Conservation (phyloP, 2,113 vertebrate genomes). For the Dasyurus viverrinus region DNA sequence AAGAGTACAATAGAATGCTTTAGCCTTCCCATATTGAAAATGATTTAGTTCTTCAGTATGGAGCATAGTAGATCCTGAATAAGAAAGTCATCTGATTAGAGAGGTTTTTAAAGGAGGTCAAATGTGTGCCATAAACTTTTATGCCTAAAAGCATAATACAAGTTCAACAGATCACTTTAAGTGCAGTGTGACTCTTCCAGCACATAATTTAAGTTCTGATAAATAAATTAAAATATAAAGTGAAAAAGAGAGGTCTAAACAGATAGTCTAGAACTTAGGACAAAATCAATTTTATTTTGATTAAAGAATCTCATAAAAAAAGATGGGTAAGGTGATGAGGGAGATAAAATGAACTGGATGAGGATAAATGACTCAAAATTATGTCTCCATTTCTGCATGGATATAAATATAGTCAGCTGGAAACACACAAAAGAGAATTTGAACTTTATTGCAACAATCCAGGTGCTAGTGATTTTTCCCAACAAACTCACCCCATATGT, state of each 20-base stretch:
- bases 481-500: slow-evolving; percentile 66
- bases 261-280: background rate
- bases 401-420: slow-evolving; percentile 48
- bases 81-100: slow-evolving; percentile 11
- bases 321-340: background rate
- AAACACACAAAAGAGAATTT: slow-evolving; percentile 53
- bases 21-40: background rate
- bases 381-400: slow-evolving; percentile 15
- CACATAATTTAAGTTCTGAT: background rate
- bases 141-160: background rate
- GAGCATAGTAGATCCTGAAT: background rate
- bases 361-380: slow-evolving; percentile 34
- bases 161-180: slow-evolving; percentile 32
- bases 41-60: slow-evolving; percentile 12
- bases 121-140: slow-evolving; percentile 25
- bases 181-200: background rate
- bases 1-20: slow-evolving; percentile 24
- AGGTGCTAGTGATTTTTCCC: slow-evolving; percentile 68
- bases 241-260: slow-evolving; percentile 16
- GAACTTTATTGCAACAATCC: slow-evolving; percentile 46
- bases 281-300: slow-evolving; percentile 46
- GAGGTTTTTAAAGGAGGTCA: slow-evolving; percentile 44
- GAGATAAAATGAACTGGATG: background rate
- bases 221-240: slow-evolving; percentile 58
- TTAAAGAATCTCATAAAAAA: slow-evolving; percentile 31